phyloP scores from a whole-genome alignment of 1,140 invertebrate species.

The Pogonognathellus flavescens region DNA sequence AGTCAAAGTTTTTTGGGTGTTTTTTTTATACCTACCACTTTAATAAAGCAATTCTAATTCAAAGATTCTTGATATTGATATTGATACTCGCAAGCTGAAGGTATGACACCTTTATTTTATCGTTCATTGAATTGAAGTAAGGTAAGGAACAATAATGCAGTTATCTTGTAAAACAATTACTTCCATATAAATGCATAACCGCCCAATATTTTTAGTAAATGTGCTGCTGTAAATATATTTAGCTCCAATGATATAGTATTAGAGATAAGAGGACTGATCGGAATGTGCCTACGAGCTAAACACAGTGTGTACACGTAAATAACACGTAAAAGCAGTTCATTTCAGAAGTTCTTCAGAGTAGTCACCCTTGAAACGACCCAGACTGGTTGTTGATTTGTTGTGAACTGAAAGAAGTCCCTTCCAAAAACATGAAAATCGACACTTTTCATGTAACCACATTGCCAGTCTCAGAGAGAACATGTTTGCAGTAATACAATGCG shows the following conservation, averaged over 20 bases:
- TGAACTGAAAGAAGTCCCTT: neutral
- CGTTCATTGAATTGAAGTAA: no score
- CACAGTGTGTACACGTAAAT: neutral
- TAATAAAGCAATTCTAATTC: no score
- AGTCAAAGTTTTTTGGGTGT: no score
- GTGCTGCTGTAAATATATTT: neutral
- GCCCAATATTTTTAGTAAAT: neutral
- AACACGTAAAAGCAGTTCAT: neutral
- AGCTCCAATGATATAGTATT: neutral
- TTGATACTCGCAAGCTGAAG: no score
- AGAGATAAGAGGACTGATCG: no score
- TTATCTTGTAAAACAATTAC: constrained; percentile 8
- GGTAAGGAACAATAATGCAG: no score
- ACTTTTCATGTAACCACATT: neutral
- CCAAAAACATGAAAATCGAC: neutral
- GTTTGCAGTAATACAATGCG: neutral
- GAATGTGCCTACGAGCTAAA: no score
- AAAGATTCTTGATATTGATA: no score
- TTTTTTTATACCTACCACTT: no score
- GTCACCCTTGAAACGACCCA: constrained; percentile 1
- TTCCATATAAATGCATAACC: neutral
- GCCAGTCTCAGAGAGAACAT: neutral
- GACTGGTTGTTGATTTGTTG: constrained; percentile 12
- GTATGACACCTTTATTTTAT: no score
- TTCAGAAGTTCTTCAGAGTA: constrained; percentile 3